phyloP scores from a whole-genome alignment of 2,888 invertebrate genomes.

The Lycocerus yunnanus region DNA sequence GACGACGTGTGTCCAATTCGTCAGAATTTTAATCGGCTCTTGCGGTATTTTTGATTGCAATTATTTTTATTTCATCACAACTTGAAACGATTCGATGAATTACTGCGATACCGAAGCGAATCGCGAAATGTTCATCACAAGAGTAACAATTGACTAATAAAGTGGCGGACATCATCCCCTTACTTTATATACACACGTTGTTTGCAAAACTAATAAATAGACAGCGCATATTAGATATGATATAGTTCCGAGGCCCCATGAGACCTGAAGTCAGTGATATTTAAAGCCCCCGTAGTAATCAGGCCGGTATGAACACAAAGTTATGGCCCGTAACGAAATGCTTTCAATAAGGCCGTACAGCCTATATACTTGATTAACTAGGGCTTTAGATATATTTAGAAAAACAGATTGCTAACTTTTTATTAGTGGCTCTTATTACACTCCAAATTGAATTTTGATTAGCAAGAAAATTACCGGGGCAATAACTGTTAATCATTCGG shows the following conservation, averaged over 20 bases:
- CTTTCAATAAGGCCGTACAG: slow-evolving; percentile 40
- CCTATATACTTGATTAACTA: slow-evolving; percentile 43
- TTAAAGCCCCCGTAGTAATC: slow-evolving; percentile 62
- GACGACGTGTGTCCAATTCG: slow-evolving; percentile 9
- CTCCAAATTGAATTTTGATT: slow-evolving; percentile 33
- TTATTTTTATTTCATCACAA: slow-evolving; percentile 12
- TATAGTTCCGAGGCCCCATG: slow-evolving; percentile 57
- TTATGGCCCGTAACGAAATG: slow-evolving; percentile 54
- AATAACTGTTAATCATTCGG: neutral
- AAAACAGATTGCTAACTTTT: slow-evolving; percentile 44
- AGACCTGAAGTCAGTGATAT: slow-evolving; percentile 71
- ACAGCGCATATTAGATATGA: slow-evolving; percentile 39
- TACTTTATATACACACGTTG: slow-evolving; percentile 30
- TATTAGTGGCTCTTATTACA: slow-evolving; percentile 35
- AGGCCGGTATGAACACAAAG: slow-evolving; percentile 46
- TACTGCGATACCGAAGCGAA: slow-evolving; percentile 17
- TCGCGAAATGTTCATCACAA: slow-evolving; percentile 17
- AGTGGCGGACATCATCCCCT: slow-evolving; percentile 21
- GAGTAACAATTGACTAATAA: slow-evolving; percentile 32
- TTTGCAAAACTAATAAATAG: slow-evolving; percentile 34
- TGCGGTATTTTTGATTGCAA: slow-evolving; percentile 12
- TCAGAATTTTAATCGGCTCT: slow-evolving; percentile 12
- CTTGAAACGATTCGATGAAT: neutral
- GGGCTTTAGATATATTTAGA: slow-evolving; percentile 39
- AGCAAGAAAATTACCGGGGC: slow-evolving; percentile 13